Evolutionary conservation across 2,113 vertebrate genomes (phyloP), one percentile per base, ranked within the genome.

Genomic region (Chionis minor): DNA sequence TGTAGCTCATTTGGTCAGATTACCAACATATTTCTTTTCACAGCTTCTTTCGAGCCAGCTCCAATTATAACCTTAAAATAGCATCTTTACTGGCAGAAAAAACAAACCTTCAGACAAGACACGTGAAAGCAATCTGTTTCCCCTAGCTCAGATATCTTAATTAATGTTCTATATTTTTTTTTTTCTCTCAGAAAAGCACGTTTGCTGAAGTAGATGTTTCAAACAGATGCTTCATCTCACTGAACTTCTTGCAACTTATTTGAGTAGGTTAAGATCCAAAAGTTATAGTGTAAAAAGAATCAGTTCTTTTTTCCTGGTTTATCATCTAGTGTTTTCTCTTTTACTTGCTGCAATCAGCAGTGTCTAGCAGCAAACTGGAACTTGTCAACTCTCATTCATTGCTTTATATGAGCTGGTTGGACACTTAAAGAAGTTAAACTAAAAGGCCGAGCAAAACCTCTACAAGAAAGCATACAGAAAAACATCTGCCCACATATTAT

Each of bases 21-120:
- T 86, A 96, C 87, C 78, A 90, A 90, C 91, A 75, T 72, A 23
- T 92, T 96, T 92, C 88, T 97, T 90, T 92, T 95, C 86, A 70
- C 95, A 88, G 91, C 82, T 96, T 95, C 81, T 97, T 91, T 74
- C 1, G 35, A 92, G 81, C n/a, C 90, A 95, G 69, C 83, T 97
- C 78, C 88, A 96, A 86, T 97, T 97, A 94, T 86, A 95, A 94
- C 74, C 83, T 93, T 88, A 80, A 97, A 96, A 96, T 85, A 95
- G 45, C 74, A 79, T 92, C 86, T 96, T 96, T 96, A 91, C 79
- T 79, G 88, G 65, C 18, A 59, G 61, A 54, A 67, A 63, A 51
- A 92, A 40, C 26, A 63, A 66, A 70, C 69, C 74, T 92, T 86
- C 83, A 95, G 65, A 89, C n/a, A 81, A 81, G 71, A 69, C 67